Evolutionary conservation across 2,888 invertebrate genomes (phyloP).

Genomic region (Acanthosepion pharaonis): DNA sequence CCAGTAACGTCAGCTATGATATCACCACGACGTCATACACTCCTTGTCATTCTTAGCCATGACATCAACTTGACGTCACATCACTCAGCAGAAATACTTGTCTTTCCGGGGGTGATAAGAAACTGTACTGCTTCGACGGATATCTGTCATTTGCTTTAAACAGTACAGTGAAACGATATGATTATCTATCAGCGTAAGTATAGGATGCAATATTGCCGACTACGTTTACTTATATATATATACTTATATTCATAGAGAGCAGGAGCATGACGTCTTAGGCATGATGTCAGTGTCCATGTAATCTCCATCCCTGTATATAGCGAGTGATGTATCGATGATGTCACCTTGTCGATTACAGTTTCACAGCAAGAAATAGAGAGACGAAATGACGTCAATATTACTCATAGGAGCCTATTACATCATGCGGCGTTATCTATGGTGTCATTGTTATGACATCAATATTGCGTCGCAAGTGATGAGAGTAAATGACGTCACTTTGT

Average conservation of each 20-base stretch:
- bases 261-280: background rate
- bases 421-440: background rate
- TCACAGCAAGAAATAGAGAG: background rate
- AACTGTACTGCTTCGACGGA: too few species aligned
- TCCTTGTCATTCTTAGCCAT: background rate
- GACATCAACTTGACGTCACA: slow-evolving; percentile 23
- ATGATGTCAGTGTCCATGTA: background rate
- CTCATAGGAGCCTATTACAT: slow-evolving; percentile 6
- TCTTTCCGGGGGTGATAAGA: too few species aligned
- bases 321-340: background rate
- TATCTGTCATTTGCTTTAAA: too few species aligned
- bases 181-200: too few species aligned
- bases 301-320: background rate
- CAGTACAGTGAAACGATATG: too few species aligned
- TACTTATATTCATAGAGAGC: background rate
- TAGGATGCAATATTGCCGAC: too few species aligned
- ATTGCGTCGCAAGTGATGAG: background rate
- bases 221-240: too few species aligned
- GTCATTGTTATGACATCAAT: background rate
- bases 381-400: background rate
- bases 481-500: background rate
- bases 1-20: background rate
- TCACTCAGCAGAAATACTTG: background rate
- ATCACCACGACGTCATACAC: background rate
- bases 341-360: background rate